Base-by-base conservation (phyloP, 2,888 invertebrate genomes). In the Eupithecia tripunctaria region DNA sequence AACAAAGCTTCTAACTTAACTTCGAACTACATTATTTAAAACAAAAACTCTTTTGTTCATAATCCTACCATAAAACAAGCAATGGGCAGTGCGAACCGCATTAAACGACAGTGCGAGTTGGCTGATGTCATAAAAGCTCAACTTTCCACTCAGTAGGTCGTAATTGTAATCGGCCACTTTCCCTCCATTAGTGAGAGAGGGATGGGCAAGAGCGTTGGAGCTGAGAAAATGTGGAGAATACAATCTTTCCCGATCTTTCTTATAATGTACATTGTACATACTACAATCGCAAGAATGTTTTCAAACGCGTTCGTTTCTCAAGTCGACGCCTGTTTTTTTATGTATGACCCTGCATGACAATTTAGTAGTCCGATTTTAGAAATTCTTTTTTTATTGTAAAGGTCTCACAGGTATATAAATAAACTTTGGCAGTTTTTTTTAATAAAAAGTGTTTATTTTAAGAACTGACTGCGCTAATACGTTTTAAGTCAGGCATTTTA, bases 121-220 rank as follows among this genome's bases (percentile, higher is more conserved):
- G 67, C 67, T 67, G 70, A 70, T 67, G 68, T 82, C 78, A 82
- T 85, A 81, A 86, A 87, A 86, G 85, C 85, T 84, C 82, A 87
- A 88, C 86, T 89, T 89, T 87, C 87, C 87, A 88, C 88, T 88
- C 82, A 83, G 81, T 83, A 83, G 81, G 76, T 81, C 80, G 85
- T 88, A 88, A 89, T 88, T 88, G 89, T 90, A 89, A 91, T 88
- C 86, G 88, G 85, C 88, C 89, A 89, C 89, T 90, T 89, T 85
- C 84, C 89, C 81, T 88, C 89, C 88, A 90, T 91, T 90, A 90
- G 86, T 75, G 78, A 68, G 72, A 73, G 76, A 78, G 75, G 76
- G 78, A 81, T 77, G 79, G 75, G 75, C 69, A 25, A n/a, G 36
- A 41, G 68, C 67, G 56, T 51, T 62, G 63, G 63, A 70, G 68